Percentiles rank a stretch among this genome's conserved stretches.
These are phyloP conservation scores for Chlorospingus flavigularis DNA, from an alignment of 2,797 vertebrate species.

Conservation along the genomic window DNA sequence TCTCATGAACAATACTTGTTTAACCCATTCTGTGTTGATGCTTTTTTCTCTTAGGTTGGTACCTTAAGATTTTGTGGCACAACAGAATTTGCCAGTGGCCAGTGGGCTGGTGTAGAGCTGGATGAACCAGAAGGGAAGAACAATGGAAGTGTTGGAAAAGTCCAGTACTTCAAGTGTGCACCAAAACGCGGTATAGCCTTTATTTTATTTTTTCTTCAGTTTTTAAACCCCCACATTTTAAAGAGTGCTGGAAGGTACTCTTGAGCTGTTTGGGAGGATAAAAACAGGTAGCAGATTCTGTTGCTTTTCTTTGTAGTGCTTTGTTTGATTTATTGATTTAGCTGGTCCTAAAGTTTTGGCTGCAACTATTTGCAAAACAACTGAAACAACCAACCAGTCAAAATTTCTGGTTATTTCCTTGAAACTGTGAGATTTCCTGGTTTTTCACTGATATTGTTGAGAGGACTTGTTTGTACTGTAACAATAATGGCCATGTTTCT, in stretches of 20 bases:
- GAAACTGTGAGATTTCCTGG: background rate
- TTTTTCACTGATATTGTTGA: background rate
- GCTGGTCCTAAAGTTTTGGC: background rate
- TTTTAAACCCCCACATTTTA: background rate
- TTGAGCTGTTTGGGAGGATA: accelerated
- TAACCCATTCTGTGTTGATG: background rate
- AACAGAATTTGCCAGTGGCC: conserved; percentile 92
- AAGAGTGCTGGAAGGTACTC: background rate
- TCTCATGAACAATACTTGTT: background rate
- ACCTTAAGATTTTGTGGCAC: conserved; percentile 91
- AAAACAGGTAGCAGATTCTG: background rate
- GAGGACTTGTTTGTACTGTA: background rate
- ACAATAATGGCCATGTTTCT: background rate
- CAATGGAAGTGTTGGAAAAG: conserved; percentile 88
- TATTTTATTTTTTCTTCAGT: background rate
- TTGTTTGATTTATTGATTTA: background rate
- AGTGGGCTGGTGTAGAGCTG: conserved; percentile 95
- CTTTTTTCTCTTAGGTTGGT: conserved; percentile 80
- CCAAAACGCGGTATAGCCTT: conserved; percentile 82
- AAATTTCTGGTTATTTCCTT: background rate
- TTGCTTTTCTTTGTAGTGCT: background rate
- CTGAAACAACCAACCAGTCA: background rate
- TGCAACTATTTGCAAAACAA: background rate
- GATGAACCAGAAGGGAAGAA: conserved; percentile 96
- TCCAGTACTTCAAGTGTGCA: conserved; percentile 93